Evolutionary conservation across 2,888 invertebrate genomes (phyloP).

Genomic region (Rhingia campestris): DNA sequence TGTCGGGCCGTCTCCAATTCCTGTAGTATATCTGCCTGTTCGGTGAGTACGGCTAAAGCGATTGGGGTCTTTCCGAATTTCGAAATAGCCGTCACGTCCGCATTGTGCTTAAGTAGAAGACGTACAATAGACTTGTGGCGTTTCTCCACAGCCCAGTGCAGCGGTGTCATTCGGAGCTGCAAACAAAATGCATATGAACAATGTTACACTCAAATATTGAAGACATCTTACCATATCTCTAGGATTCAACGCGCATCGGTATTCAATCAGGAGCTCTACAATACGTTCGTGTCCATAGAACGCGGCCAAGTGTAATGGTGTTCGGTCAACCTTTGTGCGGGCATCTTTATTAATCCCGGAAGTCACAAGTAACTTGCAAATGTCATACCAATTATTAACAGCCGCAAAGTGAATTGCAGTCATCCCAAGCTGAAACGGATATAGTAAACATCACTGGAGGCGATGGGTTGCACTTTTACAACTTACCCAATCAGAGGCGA

Average conservation of each 20-base stretch:
- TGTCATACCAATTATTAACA: slow-evolving; percentile 90
- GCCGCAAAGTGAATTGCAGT: slow-evolving; percentile 94
- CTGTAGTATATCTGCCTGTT: slow-evolving; percentile 85
- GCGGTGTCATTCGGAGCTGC: slow-evolving; percentile 93
- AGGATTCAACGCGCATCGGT: slow-evolving; percentile 89
- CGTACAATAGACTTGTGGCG: slow-evolving; percentile 88
- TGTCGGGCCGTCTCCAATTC: slow-evolving; percentile 83
- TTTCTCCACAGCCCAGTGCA: slow-evolving; percentile 96
- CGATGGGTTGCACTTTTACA: no score
- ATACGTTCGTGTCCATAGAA: slow-evolving; percentile 91
- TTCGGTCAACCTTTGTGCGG: slow-evolving; percentile 95
- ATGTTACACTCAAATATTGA: neutral
- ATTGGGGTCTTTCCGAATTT: slow-evolving; percentile 90
- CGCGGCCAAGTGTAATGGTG: slow-evolving; percentile 94
- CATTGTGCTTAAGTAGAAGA: slow-evolving; percentile 88
- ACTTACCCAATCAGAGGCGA: slow-evolving; percentile 95
- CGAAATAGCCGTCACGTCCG: slow-evolving; percentile 87
- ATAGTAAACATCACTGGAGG: neutral
- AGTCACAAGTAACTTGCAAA: slow-evolving; percentile 91
- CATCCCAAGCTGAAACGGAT: slow-evolving; percentile 89
- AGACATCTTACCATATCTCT: slow-evolving; percentile 87
- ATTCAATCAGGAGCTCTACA: slow-evolving; percentile 87
- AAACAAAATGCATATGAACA: slow-evolving; percentile 62
- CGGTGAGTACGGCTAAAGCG: slow-evolving; percentile 87
- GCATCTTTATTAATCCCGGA: slow-evolving; percentile 95